These are phyloP conservation scores for Drosophila oshimai DNA, from an alignment of 1,140 invertebrate species.

Conservation along the genomic window DNA sequence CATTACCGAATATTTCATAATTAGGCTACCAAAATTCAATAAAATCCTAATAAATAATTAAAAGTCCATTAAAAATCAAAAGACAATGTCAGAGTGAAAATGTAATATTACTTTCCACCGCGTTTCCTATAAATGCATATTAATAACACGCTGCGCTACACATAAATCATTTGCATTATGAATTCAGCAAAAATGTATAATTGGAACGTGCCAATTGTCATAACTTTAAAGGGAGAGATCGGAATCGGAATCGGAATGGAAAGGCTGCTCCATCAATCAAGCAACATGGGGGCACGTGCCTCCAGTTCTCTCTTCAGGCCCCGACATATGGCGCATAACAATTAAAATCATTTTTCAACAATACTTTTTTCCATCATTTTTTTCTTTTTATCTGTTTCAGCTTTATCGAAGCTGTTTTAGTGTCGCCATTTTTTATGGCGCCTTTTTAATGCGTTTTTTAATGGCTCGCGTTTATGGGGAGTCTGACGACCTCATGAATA, in stretches of 20 bases:
- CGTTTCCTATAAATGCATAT: conserved; percentile 26
- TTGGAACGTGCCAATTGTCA: conserved; percentile 63
- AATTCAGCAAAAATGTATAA: conserved; percentile 41
- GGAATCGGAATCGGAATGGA: conserved; percentile 7
- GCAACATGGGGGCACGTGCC: conserved; percentile 44
- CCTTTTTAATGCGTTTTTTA: conserved; percentile 58
- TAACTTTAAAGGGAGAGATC: conserved; percentile 11
- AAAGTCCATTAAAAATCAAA: not conserved
- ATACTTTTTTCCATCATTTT: conserved; percentile 29
- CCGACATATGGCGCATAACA: conserved; percentile 55
- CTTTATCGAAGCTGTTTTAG: conserved; percentile 52
- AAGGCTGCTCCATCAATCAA: conserved; percentile 49
- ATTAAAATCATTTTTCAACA: conserved; percentile 58
- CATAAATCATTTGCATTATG: conserved; percentile 51
- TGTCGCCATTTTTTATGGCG: conserved; percentile 58
- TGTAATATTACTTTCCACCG: not conserved
- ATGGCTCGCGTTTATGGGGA: conserved; percentile 43
- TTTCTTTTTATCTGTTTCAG: conserved; percentile 22
- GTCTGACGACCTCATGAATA: conserved; percentile 27
- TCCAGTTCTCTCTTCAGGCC: not conserved
- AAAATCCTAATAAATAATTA: not conserved
- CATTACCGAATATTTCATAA: too few relatives aligned
- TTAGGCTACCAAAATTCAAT: not conserved
- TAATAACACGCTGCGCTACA: conserved; percentile 37
- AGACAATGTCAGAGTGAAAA: not conserved